Evolutionary conservation across 1,140 invertebrate species (phyloP).

Genomic region (Gonioctena quinquepunctata): DNA sequence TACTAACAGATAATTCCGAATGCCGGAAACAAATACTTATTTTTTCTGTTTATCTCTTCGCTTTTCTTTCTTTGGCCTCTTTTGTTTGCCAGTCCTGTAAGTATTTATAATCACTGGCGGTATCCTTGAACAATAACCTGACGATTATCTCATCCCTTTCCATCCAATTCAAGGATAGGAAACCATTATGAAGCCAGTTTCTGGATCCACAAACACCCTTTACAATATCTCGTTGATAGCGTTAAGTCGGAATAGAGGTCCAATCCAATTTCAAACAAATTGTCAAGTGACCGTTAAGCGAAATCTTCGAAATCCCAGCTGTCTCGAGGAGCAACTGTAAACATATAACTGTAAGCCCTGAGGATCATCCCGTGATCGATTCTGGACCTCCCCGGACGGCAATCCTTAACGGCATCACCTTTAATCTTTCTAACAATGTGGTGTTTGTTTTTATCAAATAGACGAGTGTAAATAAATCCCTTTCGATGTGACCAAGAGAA

Average conservation of each 20-base stretch:
- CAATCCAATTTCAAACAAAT: constrained; percentile 38
- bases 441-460: constrained; percentile 6
- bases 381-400: constrained; percentile 27
- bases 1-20: no score
- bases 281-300: constrained; percentile 40
- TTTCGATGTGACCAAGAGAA: background rate
- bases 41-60: no score
- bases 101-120: no score
- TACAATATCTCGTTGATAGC: constrained; percentile 13
- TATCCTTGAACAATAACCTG: no score
- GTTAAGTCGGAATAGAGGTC: constrained; percentile 14
- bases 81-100: no score
- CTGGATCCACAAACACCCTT: background rate
- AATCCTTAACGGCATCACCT: constrained; percentile 22
- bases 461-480: background rate
- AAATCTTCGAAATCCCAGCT: constrained; percentile 37
- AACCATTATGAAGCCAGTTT: constrained; percentile 1
- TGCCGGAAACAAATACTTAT: no score
- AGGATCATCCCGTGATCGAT: constrained; percentile 42
- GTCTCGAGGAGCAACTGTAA: constrained; percentile 31
- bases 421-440: constrained; percentile 16
- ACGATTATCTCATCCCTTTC: no score
- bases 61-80: no score
- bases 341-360: constrained; percentile 39
- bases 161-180: background rate